Evolutionary conservation across 2,888 invertebrate genomes (phyloP).

Genomic region (Polyommatus icarus): DNA sequence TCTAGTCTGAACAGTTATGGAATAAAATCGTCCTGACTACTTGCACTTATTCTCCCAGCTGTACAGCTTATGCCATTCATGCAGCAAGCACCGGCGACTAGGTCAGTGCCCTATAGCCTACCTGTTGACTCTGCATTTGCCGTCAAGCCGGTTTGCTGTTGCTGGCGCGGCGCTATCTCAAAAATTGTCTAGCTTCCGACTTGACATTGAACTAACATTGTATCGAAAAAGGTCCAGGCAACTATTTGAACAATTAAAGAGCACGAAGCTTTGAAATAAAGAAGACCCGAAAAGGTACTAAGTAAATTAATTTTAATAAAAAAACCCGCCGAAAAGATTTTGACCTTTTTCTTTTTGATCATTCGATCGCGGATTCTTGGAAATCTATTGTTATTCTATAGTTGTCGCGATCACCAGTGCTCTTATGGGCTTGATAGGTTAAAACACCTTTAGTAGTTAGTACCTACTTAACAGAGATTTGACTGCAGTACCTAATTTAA

Average conservation of each 20-base stretch:
- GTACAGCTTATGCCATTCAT: conserved; percentile 64
- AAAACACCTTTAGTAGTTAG: too few relatives aligned
- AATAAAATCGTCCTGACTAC: neutral
- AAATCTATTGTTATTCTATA: too few relatives aligned
- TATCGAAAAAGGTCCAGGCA: neutral
- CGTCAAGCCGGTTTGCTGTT: conserved; percentile 68
- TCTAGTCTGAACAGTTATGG: neutral
- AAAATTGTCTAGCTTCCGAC: conserved; percentile 52
- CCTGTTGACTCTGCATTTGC: conserved; percentile 70
- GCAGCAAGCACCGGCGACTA: conserved; percentile 57
- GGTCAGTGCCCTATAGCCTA: conserved; percentile 76
- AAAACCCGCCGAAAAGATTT: too few relatives aligned
- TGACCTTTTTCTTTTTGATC: too few relatives aligned
- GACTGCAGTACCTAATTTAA: too few relatives aligned
- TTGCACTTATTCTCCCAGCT: conserved; percentile 48
- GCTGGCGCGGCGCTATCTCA: conserved; percentile 48
- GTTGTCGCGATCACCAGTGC: too few relatives aligned
- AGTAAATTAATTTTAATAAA: too few relatives aligned
- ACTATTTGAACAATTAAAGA: neutral
- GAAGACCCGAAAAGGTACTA: neutral
- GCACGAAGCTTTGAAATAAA: neutral
- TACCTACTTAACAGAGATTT: too few relatives aligned
- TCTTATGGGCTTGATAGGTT: too few relatives aligned
- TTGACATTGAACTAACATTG: conserved; percentile 45
- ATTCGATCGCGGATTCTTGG: too few relatives aligned